Evolutionary conservation across 2,888 invertebrate species (phyloP), one percentile per base, ranked within the genome.

Genomic region (Cantharis nigra): DNA sequence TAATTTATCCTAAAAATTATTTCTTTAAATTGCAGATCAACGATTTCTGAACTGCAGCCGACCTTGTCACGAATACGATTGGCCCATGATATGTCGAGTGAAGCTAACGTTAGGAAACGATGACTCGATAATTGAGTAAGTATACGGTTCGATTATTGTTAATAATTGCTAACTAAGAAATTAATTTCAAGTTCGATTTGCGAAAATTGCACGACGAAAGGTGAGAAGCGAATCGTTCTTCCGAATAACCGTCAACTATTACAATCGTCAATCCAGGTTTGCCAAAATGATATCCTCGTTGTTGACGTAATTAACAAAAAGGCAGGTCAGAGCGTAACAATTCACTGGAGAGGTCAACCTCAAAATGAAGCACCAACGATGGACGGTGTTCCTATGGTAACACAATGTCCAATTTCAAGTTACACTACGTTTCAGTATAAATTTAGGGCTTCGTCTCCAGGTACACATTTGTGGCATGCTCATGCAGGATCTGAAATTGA

Each of bases 291-390:
- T 84, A 91, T 93, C 49, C 89, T 96, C 3, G 90, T 94, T 0
- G 93, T 95, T 0, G 94, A 94, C 85, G 93, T 95, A 1, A 89
- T 91, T 71, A 95, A 95, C 84, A 91, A 91, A 82, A 89, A 95
- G 73, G 92, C 92, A 0, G 92, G 92, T 26, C 92, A 93, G 84
- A 93, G 92, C 71, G 87, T 93, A 0, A 90, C 93, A 9, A 89
- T 96, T 10, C 96, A 96, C 85, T 96, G 95, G 95, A 93, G 95
- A 84, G 96, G 96, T 0, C 95, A 95, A 80, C 93, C 92, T 83
- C 90, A 83, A 91, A 92, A 86, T 87, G 90, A 83, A 91, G 91
- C 93, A 3, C 94, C 94, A 0, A 92, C 91, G 83, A 94, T 94
- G 94, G 95, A 95, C 82, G 95, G 95, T 1, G 93, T 93, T 3